Base-by-base conservation (phyloP, 2,888 invertebrate species). In the Andrena trimmerana region DNA sequence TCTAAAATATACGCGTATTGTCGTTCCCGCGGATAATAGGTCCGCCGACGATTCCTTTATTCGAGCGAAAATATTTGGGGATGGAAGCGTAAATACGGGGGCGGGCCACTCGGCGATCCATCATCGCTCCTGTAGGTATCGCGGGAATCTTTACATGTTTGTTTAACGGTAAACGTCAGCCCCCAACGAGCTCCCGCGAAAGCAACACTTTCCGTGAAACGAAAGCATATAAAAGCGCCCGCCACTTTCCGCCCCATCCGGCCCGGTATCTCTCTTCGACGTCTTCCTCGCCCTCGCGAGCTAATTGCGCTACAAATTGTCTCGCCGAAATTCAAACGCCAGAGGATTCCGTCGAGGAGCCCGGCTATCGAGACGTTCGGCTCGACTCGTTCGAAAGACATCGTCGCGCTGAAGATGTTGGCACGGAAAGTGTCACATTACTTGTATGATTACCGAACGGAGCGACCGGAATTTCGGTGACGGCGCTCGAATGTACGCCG, bases 161-260 rank as follows among this genome's bases (percentile, higher is more conserved):
- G 85, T 76, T 69, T 79, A 81, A 80, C 80, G 63, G 65, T 72
- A 80, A 87, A 87, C 83, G 81, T 78, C 82, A 80, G 69, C 75
- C 29, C 29, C 7, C 29, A 78, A 83, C 73, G 70, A 68, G 66
- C 60, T 27, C 57, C 60, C 69, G 73, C 63, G 80, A 87, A 86
- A 87, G 77, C 85, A 87, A 81, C 79, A 73, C 78, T 83, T 87
- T 86, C 84, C 71, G 31, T 65, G 73, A 73, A 83, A 77, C 80
- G 82, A 86, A 87, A 86, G 80, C 81, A 78, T 76, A 73, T 83
- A 83, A 76, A 83, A 54, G 72, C 66, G 31, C 31, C 36, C 13
- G 62, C 48, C 29, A 36, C 76, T 63, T 60, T 67, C 50, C 62
- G 24, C 60, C 7, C 31, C 24, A 29, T 10, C 6, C 7, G 36